These are phyloP conservation scores for Eristalis pertinax DNA, from an alignment of 2,888 invertebrate species.

Conservation along the genomic window DNA sequence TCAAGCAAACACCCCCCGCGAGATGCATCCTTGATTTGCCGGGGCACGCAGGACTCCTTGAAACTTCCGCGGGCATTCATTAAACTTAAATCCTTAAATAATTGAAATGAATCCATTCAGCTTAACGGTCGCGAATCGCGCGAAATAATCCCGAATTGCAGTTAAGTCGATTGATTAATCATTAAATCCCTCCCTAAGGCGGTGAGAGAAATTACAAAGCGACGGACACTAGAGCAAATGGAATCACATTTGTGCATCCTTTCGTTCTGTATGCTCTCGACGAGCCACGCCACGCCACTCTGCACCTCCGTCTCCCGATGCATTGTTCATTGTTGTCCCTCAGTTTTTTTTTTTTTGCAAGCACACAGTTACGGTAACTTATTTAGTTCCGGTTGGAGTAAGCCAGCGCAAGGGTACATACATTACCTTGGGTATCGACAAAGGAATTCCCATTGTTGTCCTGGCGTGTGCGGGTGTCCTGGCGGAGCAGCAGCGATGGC, in stretches of 20 bases:
- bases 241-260: background rate
- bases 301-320: background rate
- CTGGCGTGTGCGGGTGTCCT: background rate
- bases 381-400: constrained; percentile 31
- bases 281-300: too few relatives aligned
- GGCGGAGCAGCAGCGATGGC: too few relatives aligned
- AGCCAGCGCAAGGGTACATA: constrained; percentile 25
- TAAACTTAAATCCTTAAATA: background rate
- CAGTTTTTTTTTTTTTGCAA: background rate
- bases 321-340: background rate
- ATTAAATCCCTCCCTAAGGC: background rate
- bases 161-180: background rate
- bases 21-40: too few relatives aligned
- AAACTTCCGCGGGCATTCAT: too few relatives aligned
- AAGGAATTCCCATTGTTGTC: background rate
- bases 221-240: background rate
- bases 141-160: background rate
- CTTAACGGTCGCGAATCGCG: background rate
- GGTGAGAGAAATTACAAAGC: background rate
- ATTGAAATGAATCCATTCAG: background rate
- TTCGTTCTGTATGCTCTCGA: background rate
- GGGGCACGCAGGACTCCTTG: too few relatives aligned
- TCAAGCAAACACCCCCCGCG: too few relatives aligned
- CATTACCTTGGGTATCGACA: background rate
- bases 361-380: constrained; percentile 1